Evolutionary conservation across 1,140 invertebrate genomes (phyloP).

Genomic region (Hypothenemus hampei): DNA sequence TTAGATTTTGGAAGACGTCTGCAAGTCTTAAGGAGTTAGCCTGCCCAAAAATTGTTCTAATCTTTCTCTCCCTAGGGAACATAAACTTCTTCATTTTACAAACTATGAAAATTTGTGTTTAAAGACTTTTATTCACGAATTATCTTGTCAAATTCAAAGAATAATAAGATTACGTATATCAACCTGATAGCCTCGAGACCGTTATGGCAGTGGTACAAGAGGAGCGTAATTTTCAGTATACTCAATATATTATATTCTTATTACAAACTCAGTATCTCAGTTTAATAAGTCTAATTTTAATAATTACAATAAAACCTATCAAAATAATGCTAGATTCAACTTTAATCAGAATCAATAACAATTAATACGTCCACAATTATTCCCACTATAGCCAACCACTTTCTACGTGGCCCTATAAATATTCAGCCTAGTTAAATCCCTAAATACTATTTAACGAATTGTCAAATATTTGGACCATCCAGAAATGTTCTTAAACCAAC

Average conservation of each 20-base stretch:
- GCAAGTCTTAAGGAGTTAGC: conserved; percentile 1
- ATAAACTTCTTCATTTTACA: background rate
- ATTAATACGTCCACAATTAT: background rate
- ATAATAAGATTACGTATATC: conserved; percentile 1
- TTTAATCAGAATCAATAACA: too few species aligned
- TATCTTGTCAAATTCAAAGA: background rate
- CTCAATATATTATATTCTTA: too few species aligned
- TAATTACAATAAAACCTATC: too few species aligned
- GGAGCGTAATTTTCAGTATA: too few species aligned
- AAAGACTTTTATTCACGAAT: background rate
- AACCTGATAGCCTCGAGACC: background rate
- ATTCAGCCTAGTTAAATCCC: too few species aligned
- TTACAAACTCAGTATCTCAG: background rate
- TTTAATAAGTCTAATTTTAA: too few species aligned
- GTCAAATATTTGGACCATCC: too few species aligned
- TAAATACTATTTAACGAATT: too few species aligned
- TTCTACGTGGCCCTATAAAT: too few species aligned
- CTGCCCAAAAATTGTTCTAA: conserved; percentile 2
- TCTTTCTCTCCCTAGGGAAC: background rate
- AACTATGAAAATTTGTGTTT: background rate
- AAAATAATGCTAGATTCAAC: background rate
- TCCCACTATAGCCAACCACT: background rate
- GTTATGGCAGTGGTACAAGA: background rate
- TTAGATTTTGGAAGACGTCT: conserved; percentile 12
- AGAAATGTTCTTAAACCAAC: too few species aligned